Percentiles rank a stretch among this genome's conserved stretches.
Evolutionary conservation across 2,113 vertebrate genomes (phyloP).

Genomic region (Abramis brama): DNA sequence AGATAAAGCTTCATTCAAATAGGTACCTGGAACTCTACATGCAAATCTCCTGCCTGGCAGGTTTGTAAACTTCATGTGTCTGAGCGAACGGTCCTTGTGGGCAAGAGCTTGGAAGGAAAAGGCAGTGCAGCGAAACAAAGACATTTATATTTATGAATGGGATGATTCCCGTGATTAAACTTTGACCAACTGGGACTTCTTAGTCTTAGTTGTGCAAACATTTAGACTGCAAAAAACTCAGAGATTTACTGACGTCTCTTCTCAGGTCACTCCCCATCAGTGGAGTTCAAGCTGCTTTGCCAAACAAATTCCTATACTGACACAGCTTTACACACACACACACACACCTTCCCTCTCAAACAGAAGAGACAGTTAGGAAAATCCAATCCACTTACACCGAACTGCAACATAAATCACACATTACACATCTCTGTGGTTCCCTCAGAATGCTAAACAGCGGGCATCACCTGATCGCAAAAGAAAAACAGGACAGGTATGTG

Average conservation of each 20-base stretch:
- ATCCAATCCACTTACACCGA: conserved; percentile 21
- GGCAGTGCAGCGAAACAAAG: not conserved
- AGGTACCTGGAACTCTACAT: conserved; percentile 69
- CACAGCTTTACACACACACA: conserved; percentile 59
- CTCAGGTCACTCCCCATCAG: conserved; percentile 66
- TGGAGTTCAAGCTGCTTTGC: conserved; percentile 69
- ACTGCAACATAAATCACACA: not conserved
- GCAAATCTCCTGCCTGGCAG: conserved; percentile 66
- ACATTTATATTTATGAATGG: not conserved
- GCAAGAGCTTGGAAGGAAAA: not conserved
- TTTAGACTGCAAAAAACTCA: conserved; percentile 57
- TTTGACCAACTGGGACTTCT: conserved; percentile 6
- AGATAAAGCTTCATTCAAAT: conserved; percentile 70
- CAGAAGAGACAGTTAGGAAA: conserved; percentile 70
- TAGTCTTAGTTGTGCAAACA: conserved; percentile 37
- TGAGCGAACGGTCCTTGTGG: conserved; percentile 3
- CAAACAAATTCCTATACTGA: conserved; percentile 66
- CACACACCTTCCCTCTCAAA: conserved; percentile 72
- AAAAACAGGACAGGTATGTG: not conserved
- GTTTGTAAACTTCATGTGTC: conserved; percentile 48
- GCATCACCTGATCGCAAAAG: not conserved
- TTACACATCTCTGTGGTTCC: conserved; percentile 17
- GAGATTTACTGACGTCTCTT: conserved; percentile 64
- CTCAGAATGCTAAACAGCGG: no score
- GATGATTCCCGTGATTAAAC: not conserved